Percentiles rank a stretch among this genome's conserved stretches.
These are phyloP conservation scores for Lymantria monacha DNA, from an alignment of 2,888 invertebrate species.

Conservation along the genomic window DNA sequence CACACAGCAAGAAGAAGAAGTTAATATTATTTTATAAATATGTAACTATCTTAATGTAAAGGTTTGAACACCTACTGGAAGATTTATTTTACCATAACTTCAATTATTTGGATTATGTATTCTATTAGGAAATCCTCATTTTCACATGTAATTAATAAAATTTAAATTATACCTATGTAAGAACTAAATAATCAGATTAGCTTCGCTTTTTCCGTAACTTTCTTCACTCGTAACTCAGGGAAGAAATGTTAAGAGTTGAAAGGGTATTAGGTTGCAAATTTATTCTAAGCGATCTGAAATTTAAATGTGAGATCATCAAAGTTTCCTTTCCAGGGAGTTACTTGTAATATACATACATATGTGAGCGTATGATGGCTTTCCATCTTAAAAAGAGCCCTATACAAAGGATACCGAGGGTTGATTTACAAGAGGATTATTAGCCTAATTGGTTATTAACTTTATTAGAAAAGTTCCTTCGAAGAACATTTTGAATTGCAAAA, in stretches of 20 bases:
- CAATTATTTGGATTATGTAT: too few species aligned
- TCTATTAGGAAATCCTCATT: too few species aligned
- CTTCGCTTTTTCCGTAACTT: too few species aligned
- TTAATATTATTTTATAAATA: too few species aligned
- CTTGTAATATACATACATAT: conserved; percentile 37
- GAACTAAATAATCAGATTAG: too few species aligned
- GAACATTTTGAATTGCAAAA: neutral
- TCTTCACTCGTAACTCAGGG: conserved; percentile 19
- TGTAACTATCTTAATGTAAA: too few species aligned
- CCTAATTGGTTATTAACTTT: conserved; percentile 41
- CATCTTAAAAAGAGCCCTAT: conserved; percentile 47
- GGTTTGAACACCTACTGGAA: too few species aligned
- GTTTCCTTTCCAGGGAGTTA: conserved; percentile 52
- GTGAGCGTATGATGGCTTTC: conserved; percentile 51
- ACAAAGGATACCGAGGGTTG: conserved; percentile 24
- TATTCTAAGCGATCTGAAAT: conserved; percentile 72
- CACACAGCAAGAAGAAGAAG: too few species aligned
- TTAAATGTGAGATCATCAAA: conserved; percentile 75
- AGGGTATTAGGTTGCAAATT: conserved; percentile 68
- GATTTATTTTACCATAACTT: too few species aligned
- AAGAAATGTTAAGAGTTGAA: conserved; percentile 54
- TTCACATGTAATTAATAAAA: too few species aligned
- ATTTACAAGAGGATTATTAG: conserved; percentile 29
- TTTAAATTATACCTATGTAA: too few species aligned
- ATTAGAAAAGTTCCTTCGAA: conserved; percentile 9